Evolutionary conservation across 2,113 vertebrate genomes (phyloP), one percentile per base, ranked within the genome.

Genomic region (Aythya baeri): DNA sequence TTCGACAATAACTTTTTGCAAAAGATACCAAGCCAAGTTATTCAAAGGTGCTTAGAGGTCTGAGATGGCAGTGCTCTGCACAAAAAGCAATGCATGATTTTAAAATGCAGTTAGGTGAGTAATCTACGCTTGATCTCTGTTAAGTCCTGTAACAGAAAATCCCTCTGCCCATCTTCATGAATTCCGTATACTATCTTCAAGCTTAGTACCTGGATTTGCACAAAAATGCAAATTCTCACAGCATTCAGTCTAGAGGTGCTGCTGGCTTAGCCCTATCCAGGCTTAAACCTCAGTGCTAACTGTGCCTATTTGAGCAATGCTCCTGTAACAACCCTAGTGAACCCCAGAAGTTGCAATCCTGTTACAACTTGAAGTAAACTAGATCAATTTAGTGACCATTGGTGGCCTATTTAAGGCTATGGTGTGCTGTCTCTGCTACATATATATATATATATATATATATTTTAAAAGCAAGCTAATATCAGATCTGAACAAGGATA

Each of bases 81-180:
- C 14, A 3, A 18, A 43, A 20, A 9, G 11, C 65, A 15, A 4
- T 16, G 29, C 22, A 62, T 41, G n/a, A 36, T 82, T 78, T 92
- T 59, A 82, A 91, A 87, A 46, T 43, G 7, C 49, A 68, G 18
- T 89, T 55, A 81, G 75, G 27, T 17, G 70, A 92, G 65, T 41
- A 86, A 52, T 44, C 44, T 71, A 14, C 11, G 43, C 66, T 55
- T 74, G 46, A 65, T 89, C 46, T 67, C 46, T 55, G 31, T 83
- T 55, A 89, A 89, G 75, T 55, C 55, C 22, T 84, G 41, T 52
- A 46, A 41, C 23, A 65, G 87, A 72, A 94, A 94, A 75, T 82
- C 16, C 18, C 70, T 92, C 94, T 13, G 0, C 75, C 84, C 34
- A 61, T 52, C 94, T 55, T 88, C 86, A 73, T 83, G 27, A 95